A percentile compares a stretch with the other conserved stretches of the same genome.
Evolutionary conservation across 2,888 invertebrate species (phyloP).

Genomic region (Pinctada fucata): DNA sequence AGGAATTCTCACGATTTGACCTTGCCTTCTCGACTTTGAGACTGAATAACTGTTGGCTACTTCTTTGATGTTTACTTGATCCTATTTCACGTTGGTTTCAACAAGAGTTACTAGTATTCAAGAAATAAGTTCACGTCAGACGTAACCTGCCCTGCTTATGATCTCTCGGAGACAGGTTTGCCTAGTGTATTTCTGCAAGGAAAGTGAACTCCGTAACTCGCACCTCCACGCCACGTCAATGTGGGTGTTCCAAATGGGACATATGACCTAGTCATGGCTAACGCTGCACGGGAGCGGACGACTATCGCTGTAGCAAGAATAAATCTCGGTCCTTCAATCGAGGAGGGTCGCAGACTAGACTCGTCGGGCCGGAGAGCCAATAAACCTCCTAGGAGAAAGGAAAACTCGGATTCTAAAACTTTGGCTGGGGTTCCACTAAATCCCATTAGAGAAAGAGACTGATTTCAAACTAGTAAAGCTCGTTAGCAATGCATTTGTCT

Average conservation of each 20-base stretch:
- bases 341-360: constrained; percentile 8
- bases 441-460: not conserved
- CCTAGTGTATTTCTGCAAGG: constrained; percentile 1
- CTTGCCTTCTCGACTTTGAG: too few species aligned
- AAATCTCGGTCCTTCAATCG: not conserved
- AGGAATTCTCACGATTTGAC: too few species aligned
- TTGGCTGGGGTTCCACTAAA: not conserved
- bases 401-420: not conserved
- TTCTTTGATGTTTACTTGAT: too few species aligned
- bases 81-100: too few species aligned
- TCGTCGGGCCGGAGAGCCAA: not conserved
- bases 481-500: constrained; percentile 4
- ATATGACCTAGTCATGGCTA: not conserved
- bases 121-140: too few species aligned
- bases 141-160: not conserved
- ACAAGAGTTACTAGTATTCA: too few species aligned
- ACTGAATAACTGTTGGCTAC: too few species aligned
- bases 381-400: not conserved
- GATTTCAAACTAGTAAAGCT: not conserved
- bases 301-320: constrained; percentile 5
- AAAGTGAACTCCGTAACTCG: constrained; percentile 6
- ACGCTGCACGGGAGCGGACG: not conserved
- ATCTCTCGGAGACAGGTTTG: constrained; percentile 1
- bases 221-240: constrained; percentile 12
- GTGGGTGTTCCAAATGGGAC: constrained; percentile 9